phyloP scores from a whole-genome alignment of 2,797 vertebrate genomes.

The Malurus splendens region DNA sequence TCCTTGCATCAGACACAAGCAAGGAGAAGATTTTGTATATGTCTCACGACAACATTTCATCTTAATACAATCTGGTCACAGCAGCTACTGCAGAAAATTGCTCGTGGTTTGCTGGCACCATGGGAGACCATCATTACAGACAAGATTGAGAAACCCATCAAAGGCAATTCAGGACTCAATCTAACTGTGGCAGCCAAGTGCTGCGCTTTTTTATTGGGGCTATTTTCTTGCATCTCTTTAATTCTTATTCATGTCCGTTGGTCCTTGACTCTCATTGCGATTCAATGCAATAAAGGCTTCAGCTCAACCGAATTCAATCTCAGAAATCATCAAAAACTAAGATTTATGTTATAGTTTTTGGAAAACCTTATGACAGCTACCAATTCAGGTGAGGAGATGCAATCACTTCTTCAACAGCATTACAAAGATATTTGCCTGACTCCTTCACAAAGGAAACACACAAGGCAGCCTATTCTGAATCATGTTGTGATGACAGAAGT shows the following conservation, averaged over 20 bases:
- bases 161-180: conserved; percentile 57
- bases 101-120: conserved; percentile 59
- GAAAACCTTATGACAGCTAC: conserved; percentile 2
- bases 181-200: conserved; percentile 31
- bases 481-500: conserved; percentile 6
- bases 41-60: conserved; percentile 67
- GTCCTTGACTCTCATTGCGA: conserved; percentile 26
- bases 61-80: conserved; percentile 67
- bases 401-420: not conserved
- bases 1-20: conserved; percentile 24
- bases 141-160: conserved; percentile 65
- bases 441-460: not conserved
- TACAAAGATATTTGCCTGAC: not conserved
- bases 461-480: not conserved
- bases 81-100: conserved; percentile 67
- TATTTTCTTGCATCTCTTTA: conserved; percentile 56
- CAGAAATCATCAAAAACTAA: conserved; percentile 53
- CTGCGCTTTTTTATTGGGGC: conserved; percentile 19
- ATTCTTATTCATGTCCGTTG: conserved; percentile 49
- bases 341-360: conserved; percentile 41
- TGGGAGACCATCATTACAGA: conserved; percentile 63
- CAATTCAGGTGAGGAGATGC: not conserved
- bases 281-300: conserved; percentile 45
- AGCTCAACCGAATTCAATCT: conserved; percentile 46
- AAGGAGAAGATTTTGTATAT: conserved; percentile 38